Evolutionary conservation across 1,140 invertebrate species (phyloP), one percentile per base, ranked within the genome.

Genomic region (Macrobrachium rosenbergii): DNA sequence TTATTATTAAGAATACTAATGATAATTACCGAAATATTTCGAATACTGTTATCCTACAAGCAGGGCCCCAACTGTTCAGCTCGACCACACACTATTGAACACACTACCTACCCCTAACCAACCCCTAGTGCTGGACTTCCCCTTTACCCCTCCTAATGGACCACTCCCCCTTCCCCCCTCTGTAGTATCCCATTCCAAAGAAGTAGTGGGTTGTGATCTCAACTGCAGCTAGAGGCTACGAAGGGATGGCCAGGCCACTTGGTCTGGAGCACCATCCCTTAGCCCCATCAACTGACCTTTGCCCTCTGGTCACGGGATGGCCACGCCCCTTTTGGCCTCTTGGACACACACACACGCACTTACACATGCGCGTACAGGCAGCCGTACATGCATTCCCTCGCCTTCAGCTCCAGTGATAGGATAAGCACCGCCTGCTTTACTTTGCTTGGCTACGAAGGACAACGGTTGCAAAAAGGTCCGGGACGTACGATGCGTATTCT

Each of bases 241-340:
- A 37, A 83, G 73, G 82, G 63, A 72, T 14, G 58, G 60, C 59
- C 37, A 37, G 23, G 23, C 72, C 73, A 52, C 58, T 73, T 75
- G 75, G 52, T 52, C 72, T 14, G 59, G 79, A 62, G n/a, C 37
- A 16, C 60, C 82, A 72, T 76, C 60, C 82, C 69, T 83, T 63
- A 28, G 72, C 82, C 72, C 63, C 60, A 43, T 73, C 82, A 83
- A 73, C 82, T 83, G 82, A 83, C 82, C 82, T 77, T 45, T 83
- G 82, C 82, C 82, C 82, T 76, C 82, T 83, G 82, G 82, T 83
- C 82, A 83, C 82, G 72, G 72, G 72, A 28, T 73, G 21, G 59
- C 58, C 23, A 58, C 82, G 58, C 73, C 82, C 63, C 73, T 28
- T 21, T 52, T 63, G 28, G 72, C 81, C 59, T 69, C 67, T 12